phyloP scores from a whole-genome alignment of 2,888 invertebrate species.

The Podabrus alpinus region DNA sequence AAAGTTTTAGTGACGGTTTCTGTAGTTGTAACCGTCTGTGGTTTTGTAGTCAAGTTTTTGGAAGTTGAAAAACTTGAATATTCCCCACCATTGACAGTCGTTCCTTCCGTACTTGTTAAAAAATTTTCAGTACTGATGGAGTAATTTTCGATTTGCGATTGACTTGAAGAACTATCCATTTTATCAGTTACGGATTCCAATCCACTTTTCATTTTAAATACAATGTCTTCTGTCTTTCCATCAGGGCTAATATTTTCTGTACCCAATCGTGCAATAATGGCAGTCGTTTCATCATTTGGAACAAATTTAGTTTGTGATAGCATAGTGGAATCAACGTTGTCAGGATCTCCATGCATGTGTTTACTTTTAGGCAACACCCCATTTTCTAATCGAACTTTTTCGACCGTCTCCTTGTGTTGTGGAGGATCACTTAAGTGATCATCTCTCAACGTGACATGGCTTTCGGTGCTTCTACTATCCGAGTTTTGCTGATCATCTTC shows the following conservation, averaged over 20 bases:
- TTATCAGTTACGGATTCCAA: background rate
- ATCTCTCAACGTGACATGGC: background rate
- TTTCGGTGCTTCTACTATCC: background rate
- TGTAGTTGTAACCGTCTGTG: background rate
- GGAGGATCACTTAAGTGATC: background rate
- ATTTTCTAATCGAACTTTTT: too few relatives aligned
- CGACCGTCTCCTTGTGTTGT: background rate
- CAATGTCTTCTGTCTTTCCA: background rate
- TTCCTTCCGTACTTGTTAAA: background rate
- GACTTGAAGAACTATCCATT: background rate
- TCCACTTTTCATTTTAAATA: background rate
- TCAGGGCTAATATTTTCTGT: background rate
- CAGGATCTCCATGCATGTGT: background rate
- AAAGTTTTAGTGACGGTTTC: background rate
- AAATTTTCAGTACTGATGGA: background rate
- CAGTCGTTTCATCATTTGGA: background rate
- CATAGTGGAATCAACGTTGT: background rate
- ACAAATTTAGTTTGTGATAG: background rate
- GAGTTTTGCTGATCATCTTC: background rate
- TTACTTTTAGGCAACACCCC: too few relatives aligned
- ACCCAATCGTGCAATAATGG: background rate
- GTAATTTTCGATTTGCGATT: background rate
- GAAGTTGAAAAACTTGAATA: background rate
- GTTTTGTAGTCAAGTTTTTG: background rate
- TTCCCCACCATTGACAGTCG: background rate